phyloP scores from a whole-genome alignment of 2,888 invertebrate genomes.

The Caenorhabditis panamensis region DNA sequence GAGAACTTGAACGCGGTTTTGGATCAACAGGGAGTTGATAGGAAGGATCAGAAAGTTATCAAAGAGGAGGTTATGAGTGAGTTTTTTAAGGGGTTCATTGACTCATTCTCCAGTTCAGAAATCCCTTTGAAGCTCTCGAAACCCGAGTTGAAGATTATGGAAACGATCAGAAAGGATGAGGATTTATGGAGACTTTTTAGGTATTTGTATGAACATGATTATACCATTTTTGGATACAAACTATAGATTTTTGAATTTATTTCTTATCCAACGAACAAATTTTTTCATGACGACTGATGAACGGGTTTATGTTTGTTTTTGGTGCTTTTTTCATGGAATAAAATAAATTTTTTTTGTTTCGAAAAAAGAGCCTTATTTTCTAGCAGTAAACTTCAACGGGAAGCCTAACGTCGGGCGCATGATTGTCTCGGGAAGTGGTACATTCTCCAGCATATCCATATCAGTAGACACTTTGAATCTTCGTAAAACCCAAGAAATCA shows the following conservation, averaged over 20 bases:
- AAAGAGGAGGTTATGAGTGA: conserved; percentile 47
- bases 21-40: conserved; percentile 42
- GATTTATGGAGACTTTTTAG: conserved; percentile 47
- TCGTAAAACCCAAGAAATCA: conserved; percentile 81
- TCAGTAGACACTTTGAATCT: conserved; percentile 71
- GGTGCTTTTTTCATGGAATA: conserved; percentile 20
- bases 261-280: conserved; percentile 2
- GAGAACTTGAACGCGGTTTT: conserved; percentile 30
- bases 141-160: conserved; percentile 26
- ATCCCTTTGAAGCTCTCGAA: conserved; percentile 20
- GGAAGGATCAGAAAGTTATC: conserved; percentile 15
- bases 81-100: not conserved
- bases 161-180: conserved; percentile 26
- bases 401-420: conserved; percentile 68
- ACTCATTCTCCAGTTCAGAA: conserved; percentile 22
- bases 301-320: conserved; percentile 24
- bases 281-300: conserved; percentile 30
- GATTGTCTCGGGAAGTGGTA: conserved; percentile 71
- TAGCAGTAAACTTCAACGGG: conserved; percentile 50
- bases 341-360: not conserved
- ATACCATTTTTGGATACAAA: conserved; percentile 39
- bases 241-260: conserved; percentile 9
- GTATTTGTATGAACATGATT: conserved; percentile 57
- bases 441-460: conserved; percentile 70
- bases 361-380: no score